These are phyloP conservation scores for Cotesia congregata DNA, from an alignment of 2,888 invertebrate species.

Conservation along the genomic window DNA sequence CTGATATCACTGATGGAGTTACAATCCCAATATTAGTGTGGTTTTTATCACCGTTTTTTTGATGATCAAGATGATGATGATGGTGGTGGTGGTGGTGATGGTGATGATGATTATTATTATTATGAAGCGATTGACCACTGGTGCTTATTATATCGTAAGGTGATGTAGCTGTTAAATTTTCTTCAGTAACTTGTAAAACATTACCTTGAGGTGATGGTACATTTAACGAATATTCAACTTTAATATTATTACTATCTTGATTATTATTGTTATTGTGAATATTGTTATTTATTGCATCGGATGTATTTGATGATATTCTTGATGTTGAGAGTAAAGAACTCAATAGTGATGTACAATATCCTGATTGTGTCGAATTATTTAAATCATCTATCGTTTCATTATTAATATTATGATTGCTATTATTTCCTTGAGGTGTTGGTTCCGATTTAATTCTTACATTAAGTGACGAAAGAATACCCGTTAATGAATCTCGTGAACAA, in stretches of 20 bases:
- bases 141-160: slow-evolving; percentile 60
- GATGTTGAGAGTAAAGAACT: slow-evolving; percentile 60
- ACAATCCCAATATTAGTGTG: slow-evolving; percentile 48
- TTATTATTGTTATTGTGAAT: slow-evolving; percentile 36
- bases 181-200: slow-evolving; percentile 55
- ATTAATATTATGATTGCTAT: neutral
- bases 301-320: slow-evolving; percentile 51
- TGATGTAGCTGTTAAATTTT: slow-evolving; percentile 56
- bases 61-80: slow-evolving; percentile 44
- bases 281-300: slow-evolving; percentile 48
- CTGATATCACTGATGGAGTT: slow-evolving; percentile 48
- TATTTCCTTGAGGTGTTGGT: slow-evolving; percentile 46
- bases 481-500: slow-evolving; percentile 58
- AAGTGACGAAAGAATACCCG: slow-evolving; percentile 58
- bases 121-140: slow-evolving; percentile 36
- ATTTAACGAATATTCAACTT: slow-evolving; percentile 56
- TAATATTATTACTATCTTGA: slow-evolving; percentile 49
- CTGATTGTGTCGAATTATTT: slow-evolving; percentile 41
- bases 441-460: slow-evolving; percentile 61
- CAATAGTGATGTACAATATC: slow-evolving; percentile 55
- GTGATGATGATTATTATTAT: slow-evolving; percentile 32
- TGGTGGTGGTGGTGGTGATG: slow-evolving; percentile 40
- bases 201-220: slow-evolving; percentile 50
- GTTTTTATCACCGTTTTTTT: slow-evolving; percentile 43
- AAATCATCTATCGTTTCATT: slow-evolving; percentile 43